Percentiles rank a stretch among this genome's conserved stretches.
Evolutionary conservation across 1,140 invertebrate species (phyloP).

Genomic region (Tenebrio molitor): DNA sequence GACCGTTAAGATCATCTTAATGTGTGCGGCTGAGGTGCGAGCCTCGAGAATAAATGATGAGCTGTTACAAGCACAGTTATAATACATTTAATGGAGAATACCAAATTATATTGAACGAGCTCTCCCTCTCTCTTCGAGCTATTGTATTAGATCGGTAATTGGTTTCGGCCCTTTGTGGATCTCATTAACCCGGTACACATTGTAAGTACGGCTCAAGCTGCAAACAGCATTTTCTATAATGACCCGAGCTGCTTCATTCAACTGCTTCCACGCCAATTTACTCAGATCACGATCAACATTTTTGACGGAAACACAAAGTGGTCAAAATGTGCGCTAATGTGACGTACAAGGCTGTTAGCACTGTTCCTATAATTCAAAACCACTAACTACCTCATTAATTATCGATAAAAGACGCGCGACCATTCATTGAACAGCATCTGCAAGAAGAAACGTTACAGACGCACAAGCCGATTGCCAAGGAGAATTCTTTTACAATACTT

Average conservation of each 20-base stretch:
- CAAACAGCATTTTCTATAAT: conserved; percentile 9
- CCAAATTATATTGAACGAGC: conserved; percentile 14
- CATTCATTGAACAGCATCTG: no score
- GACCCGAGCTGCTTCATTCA: not conserved
- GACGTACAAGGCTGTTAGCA: not conserved
- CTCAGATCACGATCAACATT: not conserved
- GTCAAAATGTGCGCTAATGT: no score
- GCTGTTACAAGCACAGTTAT: conserved; percentile 37
- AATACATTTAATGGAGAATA: conserved; percentile 38
- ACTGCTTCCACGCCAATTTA: not conserved
- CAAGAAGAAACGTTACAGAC: no score
- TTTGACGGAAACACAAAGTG: not conserved
- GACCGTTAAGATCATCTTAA: not conserved
- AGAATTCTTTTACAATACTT: no score
- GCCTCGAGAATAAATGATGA: conserved; percentile 37
- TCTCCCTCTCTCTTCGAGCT: not conserved
- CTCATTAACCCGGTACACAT: conserved; percentile 9
- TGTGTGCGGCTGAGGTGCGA: conserved; percentile 17
- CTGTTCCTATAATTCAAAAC: no score
- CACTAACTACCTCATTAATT: no score
- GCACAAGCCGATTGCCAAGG: no score
- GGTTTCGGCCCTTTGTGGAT: conserved; percentile 18
- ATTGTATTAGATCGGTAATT: conserved; percentile 33
- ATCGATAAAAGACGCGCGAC: no score
- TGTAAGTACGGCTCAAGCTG: not conserved